Conservation (phyloP, 2,797 vertebrate species). For the Falco columbarius region DNA sequence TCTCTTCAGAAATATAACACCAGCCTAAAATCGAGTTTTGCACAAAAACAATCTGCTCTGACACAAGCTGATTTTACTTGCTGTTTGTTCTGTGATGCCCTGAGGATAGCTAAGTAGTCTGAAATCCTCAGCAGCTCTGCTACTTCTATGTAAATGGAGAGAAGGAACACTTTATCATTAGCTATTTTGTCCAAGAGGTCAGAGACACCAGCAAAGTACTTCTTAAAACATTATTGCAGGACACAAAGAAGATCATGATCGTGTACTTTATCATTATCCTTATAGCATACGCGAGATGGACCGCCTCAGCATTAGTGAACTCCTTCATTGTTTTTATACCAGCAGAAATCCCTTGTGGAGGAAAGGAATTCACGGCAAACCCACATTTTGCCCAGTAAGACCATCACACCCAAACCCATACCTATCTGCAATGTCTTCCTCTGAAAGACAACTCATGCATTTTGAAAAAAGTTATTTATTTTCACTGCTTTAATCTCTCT, state of each 20-base stretch:
- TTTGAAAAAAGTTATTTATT: constrained; percentile 75
- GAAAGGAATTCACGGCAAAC: neutral
- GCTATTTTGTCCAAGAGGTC: neutral
- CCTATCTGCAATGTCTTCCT: neutral
- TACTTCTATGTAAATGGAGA: neutral
- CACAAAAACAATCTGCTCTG: neutral
- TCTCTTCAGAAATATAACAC: neutral
- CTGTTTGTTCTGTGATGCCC: neutral
- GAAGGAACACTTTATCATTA: neutral
- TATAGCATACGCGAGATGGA: neutral
- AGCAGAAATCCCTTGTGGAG: neutral
- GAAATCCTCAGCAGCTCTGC: neutral
- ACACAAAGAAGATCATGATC: neutral
- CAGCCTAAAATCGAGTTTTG: neutral
- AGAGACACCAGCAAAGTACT: neutral
- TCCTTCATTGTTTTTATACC: neutral
- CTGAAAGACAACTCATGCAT: neutral
- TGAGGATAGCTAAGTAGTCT: neutral
- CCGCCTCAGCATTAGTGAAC: neutral
- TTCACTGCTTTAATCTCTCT: constrained; percentile 76
- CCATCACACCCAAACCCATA: neutral
- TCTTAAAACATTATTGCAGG: neutral
- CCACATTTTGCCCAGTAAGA: neutral
- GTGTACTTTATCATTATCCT: neutral
- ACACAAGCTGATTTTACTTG: neutral